Evolutionary conservation across 2,888 invertebrate genomes (phyloP).

Genomic region (Limnephilus lunatus): DNA sequence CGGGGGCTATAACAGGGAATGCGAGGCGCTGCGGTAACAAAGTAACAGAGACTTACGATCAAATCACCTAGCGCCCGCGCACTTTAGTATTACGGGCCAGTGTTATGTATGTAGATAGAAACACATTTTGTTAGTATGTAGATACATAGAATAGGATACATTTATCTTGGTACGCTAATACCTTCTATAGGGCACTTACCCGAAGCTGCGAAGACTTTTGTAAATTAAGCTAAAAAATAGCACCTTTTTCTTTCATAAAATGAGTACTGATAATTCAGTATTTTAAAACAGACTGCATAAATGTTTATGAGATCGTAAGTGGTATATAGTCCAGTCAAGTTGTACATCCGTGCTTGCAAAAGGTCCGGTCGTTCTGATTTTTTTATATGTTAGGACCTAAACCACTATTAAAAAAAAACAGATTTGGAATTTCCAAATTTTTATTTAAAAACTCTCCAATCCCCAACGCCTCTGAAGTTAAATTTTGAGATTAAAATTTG

Average conservation of each 20-base stretch:
- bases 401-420: too few relatives aligned
- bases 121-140: too few relatives aligned
- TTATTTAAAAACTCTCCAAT: too few relatives aligned
- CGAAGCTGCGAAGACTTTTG: not conserved
- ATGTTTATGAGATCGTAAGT: not conserved
- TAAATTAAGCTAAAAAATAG: not conserved
- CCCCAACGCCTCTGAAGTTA: too few relatives aligned
- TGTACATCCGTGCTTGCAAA: too few relatives aligned
- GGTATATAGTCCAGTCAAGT: too few relatives aligned
- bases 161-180: not conserved
- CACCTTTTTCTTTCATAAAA: not conserved
- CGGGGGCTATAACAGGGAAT: not conserved
- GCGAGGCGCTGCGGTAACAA: not conserved
- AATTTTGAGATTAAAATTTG: too few relatives aligned
- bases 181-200: slow-evolving; percentile 1
- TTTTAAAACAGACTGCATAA: not conserved
- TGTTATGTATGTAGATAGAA: not conserved
- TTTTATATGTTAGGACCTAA: too few relatives aligned
- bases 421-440: too few relatives aligned
- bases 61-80: too few relatives aligned
- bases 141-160: not conserved
- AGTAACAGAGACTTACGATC: too few relatives aligned
- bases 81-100: not conserved
- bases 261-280: slow-evolving; percentile 5
- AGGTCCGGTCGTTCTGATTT: too few relatives aligned